Evolutionary conservation across 2,888 invertebrate genomes (phyloP), one percentile per base, ranked within the genome.

Genomic region (Tridacna crocea): DNA sequence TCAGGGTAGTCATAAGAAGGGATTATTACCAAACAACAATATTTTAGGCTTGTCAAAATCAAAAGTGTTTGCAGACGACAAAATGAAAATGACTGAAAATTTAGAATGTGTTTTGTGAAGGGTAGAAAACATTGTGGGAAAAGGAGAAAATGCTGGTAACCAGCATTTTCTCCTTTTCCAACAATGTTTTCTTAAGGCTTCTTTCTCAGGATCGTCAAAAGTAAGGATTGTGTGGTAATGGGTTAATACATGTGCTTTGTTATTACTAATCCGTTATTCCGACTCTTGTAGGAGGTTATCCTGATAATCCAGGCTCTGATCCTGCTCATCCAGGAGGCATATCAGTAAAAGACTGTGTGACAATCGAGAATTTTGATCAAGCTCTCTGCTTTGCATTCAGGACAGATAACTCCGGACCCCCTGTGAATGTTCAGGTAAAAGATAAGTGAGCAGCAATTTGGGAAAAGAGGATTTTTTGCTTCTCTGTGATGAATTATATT

Each of bases 311-410:
- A 22, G 93, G 93, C 11, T 84, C 90, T 3, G 79, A 84, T 68
- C 93, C 93, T 10, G 78, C 83, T 15, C 75, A 91, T 58, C 93
- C 93, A 4, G 89, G 91, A n/a, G 93, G 93, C 19, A 70, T 93
- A 61, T 91, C 93, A 10, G 82, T 76, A 11, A 76, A 90, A 10
- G 91, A 93, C 79, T 93, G 93, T 88, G 88, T 90, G 17, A 86
- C 88, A 24, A 72, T 89, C 6, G 82, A 85, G n/a, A 88, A 89
- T 26, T 88, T 92, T 74, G 75, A 88, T 46, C 88, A 93, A 66
- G 92, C 89, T 17, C 82, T 93, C 70, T 93, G 93, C 81, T 93
- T 92, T 87, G 91, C 92, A 15, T 93, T 93, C 80, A 88, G 93
- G 74, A 90, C 90, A 68, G 93, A 93, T 84, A 93, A 93, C 87